Percentiles rank a stretch among this genome's conserved stretches.
phyloP scores from a whole-genome alignment of 1,140 invertebrate species.

The Calliphora vicina region DNA sequence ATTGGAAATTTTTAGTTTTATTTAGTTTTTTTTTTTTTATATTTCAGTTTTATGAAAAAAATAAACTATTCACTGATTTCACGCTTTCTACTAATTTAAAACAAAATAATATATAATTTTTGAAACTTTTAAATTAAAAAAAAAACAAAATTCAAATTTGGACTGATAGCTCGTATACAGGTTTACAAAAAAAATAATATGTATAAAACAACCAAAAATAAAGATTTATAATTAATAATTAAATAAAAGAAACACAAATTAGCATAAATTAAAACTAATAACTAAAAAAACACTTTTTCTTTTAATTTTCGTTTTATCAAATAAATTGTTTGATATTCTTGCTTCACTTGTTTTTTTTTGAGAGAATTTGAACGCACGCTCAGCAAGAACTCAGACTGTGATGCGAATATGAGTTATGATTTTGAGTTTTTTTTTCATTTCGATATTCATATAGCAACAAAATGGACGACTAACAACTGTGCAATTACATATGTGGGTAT shows the following conservation, averaged over 20 bases:
- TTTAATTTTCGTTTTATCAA: constrained; percentile 9
- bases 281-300: constrained; percentile 16
- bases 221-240: neutral
- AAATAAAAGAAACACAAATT: neutral
- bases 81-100: no score
- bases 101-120: neutral
- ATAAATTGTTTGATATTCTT: constrained; percentile 1
- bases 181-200: constrained; percentile 43
- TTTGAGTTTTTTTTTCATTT: constrained; percentile 12
- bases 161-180: constrained; percentile 62
- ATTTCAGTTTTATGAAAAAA: no score
- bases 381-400: constrained; percentile 93
- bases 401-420: constrained; percentile 69
- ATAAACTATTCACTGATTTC: no score
- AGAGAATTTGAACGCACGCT: constrained; percentile 60
- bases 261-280: constrained; percentile 1
- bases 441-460: neutral
- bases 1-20: no score
- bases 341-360: constrained; percentile 29
- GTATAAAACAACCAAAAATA: constrained; percentile 4
- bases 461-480: constrained; percentile 1
- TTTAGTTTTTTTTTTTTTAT: no score
- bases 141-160: constrained; percentile 45
- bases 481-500: constrained; percentile 22
- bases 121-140: neutral